These are phyloP conservation scores for Dendrolimus pini DNA, from an alignment of 2,888 invertebrate genomes.

Conservation along the genomic window DNA sequence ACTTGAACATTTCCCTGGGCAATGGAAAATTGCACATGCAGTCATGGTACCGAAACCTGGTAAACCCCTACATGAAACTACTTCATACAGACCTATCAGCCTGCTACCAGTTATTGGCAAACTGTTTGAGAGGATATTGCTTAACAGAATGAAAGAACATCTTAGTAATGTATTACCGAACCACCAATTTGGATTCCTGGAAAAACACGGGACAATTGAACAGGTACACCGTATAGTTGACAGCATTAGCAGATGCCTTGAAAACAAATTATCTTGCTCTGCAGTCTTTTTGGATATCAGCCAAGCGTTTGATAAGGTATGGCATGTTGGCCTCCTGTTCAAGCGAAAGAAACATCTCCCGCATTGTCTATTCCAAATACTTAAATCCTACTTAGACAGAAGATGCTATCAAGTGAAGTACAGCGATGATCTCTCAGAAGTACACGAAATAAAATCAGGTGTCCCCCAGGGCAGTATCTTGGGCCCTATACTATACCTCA, in stretches of 20 bases:
- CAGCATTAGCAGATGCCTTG: conserved; percentile 2
- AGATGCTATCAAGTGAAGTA: no score
- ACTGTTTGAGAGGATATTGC: no score
- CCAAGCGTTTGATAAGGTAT: no score
- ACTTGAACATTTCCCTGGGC: conserved; percentile 4
- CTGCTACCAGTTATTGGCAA: conserved; percentile 7
- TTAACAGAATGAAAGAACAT: conserved; percentile 3
- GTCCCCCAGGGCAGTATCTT: conserved; percentile 13
- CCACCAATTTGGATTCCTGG: conserved; percentile 9
- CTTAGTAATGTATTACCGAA: conserved; percentile 3
- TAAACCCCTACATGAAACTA: conserved; percentile 6
- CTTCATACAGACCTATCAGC: conserved; percentile 8
- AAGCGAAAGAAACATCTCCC: no score
- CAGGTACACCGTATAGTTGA: conserved; percentile 4
- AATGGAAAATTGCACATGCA: conserved; percentile 7
- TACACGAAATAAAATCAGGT: no score
- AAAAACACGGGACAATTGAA: conserved; percentile 6
- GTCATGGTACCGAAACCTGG: conserved; percentile 10
- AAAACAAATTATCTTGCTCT: conserved; percentile 5
- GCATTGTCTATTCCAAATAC: no score
- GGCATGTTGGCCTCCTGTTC: no score
- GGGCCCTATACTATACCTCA: conserved; percentile 9
- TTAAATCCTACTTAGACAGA: no score
- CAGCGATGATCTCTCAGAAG: no score
- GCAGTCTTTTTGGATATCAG: conserved; percentile 5